Conservation (phyloP, 2,797 vertebrate species). For the Miichthys miiuy region DNA sequence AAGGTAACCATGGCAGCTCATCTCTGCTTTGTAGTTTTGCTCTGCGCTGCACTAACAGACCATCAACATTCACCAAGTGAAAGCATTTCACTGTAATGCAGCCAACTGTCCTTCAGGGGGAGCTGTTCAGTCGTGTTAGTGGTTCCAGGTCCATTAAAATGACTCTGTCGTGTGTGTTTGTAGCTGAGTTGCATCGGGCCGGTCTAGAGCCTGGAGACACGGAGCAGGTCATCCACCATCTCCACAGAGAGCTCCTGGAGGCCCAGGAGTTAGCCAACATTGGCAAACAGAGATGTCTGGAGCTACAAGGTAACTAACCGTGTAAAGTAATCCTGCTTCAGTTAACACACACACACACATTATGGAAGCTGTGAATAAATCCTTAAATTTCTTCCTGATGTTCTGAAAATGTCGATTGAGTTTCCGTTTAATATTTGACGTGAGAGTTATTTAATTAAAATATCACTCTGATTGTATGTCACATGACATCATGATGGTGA, state of each 20-base stretch:
- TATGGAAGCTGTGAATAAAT: neutral
- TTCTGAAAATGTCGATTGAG: neutral
- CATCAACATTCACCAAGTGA: neutral
- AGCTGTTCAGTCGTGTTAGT: neutral
- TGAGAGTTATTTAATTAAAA: neutral
- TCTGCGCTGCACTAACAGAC: constrained; percentile 1
- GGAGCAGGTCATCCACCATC: constrained; percentile 94
- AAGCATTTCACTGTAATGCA: neutral
- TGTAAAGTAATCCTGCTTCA: neutral
- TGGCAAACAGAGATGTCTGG: constrained; percentile 96
- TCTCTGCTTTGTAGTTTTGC: constrained; percentile 8
- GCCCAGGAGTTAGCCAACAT: constrained; percentile 97
- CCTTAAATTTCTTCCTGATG: neutral
- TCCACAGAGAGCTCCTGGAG: constrained; percentile 94
- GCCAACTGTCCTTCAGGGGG: neutral
- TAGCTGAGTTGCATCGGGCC: constrained; percentile 92
- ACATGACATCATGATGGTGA: neutral
- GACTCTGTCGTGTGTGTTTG: neutral
- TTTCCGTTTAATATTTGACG: neutral
- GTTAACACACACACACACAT: neutral
- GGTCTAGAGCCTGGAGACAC: constrained; percentile 92
- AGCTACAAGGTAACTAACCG: constrained; percentile 92
- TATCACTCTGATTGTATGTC: neutral
- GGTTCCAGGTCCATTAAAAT: neutral
- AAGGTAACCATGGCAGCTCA: constrained; percentile 86